phyloP scores from a whole-genome alignment of 2,888 invertebrate genomes.

The Leucoptera coffeella region DNA sequence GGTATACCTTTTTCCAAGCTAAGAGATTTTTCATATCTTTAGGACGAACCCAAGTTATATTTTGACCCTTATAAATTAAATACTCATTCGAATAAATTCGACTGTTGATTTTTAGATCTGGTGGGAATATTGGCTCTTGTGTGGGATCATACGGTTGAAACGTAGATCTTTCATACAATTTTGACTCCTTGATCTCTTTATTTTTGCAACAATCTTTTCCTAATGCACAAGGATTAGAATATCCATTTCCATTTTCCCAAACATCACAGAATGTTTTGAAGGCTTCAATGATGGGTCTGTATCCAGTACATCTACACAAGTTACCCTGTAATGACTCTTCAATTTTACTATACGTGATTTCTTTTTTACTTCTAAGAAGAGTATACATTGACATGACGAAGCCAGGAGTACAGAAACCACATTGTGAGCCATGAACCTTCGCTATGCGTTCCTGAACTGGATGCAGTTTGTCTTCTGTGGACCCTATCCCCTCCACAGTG shows the following conservation, averaged over 20 bases:
- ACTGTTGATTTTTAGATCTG: conserved; percentile 65
- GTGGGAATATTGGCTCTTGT: conserved; percentile 90
- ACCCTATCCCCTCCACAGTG: conserved; percentile 91
- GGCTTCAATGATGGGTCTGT: conserved; percentile 88
- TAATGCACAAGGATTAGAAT: conserved; percentile 41
- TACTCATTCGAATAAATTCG: conserved; percentile 50
- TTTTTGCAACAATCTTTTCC: conserved; percentile 63
- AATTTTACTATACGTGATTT: conserved; percentile 68
- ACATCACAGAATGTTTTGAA: conserved; percentile 78
- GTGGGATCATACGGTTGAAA: conserved; percentile 70
- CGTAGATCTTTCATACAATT: conserved; percentile 33
- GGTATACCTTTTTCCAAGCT: conserved; percentile 58
- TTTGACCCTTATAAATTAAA: conserved; percentile 56
- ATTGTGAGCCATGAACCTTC: conserved; percentile 88
- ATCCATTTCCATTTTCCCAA: conserved; percentile 45
- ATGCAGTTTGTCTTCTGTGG: conserved; percentile 64
- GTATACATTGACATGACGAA: conserved; percentile 98
- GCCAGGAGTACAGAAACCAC: conserved; percentile 93
- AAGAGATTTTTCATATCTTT: conserved; percentile 59
- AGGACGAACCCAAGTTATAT: conserved; percentile 74
- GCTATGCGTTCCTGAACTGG: conserved; percentile 85
- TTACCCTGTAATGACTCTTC: conserved; percentile 79
- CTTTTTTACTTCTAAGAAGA: conserved; percentile 64
- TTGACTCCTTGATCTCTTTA: conserved; percentile 16
- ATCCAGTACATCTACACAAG: conserved; percentile 90